phyloP scores from a whole-genome alignment of 1,140 invertebrate species.

The Camponotus vicinus region DNA sequence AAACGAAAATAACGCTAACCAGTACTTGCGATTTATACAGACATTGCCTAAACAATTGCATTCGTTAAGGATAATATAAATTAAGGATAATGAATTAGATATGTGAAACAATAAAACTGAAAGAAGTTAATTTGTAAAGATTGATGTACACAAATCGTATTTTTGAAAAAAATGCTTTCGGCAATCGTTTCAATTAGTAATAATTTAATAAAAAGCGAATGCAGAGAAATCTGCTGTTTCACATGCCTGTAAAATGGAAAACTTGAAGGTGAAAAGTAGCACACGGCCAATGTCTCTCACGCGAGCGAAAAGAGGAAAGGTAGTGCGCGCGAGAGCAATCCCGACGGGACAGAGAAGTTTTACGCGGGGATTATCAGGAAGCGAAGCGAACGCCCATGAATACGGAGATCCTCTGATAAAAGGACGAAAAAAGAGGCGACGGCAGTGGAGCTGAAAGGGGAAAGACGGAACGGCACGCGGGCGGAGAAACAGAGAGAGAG shows the following conservation, averaged over 20 bases:
- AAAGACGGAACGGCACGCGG: slow-evolving; percentile 53
- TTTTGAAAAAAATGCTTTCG: not conserved
- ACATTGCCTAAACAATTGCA: not conserved
- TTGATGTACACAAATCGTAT: not conserved
- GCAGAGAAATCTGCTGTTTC: slow-evolving; percentile 24
- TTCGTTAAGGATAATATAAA: not conserved
- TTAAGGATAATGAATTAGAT: slow-evolving; percentile 4
- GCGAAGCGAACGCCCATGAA: slow-evolving; percentile 78
- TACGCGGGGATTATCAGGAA: slow-evolving; percentile 80
- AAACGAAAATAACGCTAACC: not conserved
- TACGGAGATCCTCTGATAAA: slow-evolving; percentile 79
- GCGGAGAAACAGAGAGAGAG: slow-evolving; percentile 51
- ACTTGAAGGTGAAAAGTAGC: slow-evolving; percentile 49
- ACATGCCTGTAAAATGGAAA: slow-evolving; percentile 24
- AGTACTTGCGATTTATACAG: not conserved
- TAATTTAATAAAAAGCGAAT: slow-evolving; percentile 1
- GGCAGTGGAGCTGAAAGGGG: slow-evolving; percentile 58
- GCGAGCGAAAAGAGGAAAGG: slow-evolving; percentile 63
- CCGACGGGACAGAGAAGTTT: slow-evolving; percentile 76
- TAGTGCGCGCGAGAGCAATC: slow-evolving; percentile 75
- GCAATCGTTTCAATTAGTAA: not conserved
- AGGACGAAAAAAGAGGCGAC: slow-evolving; percentile 63
- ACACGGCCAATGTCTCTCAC: slow-evolving; percentile 59
- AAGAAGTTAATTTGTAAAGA: not conserved
- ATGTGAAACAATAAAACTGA: not conserved